Evolutionary conservation across 2,113 vertebrate genomes (phyloP), one percentile per base, ranked within the genome.

Genomic region (Orientallactaga bullata): DNA sequence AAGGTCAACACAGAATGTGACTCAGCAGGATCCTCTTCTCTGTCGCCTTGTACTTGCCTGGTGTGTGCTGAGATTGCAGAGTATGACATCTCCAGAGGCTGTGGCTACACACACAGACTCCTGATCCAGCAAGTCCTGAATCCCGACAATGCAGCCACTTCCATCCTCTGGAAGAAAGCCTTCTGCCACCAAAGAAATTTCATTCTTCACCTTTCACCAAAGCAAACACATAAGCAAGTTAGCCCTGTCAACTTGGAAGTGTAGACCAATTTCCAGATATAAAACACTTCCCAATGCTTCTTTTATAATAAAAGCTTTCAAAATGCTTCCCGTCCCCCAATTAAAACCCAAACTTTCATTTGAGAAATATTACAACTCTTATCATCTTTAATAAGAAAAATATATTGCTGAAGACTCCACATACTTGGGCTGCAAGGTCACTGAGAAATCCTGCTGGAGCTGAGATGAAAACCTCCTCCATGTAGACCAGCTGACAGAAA

Each of bases 101-200:
- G 99, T 99, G 89, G 99, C 99, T 96, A 99, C 95, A 97, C 99
- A 99, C 0, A 98, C 98, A 0, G 98, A 98, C 90, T 99, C 99
- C 20, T 98, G 98, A 60, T 99, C 99, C 26, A 99, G 98, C 86
- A 99, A 95, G 94, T 99, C 99, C 98, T 99, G 99, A 0, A 99
- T 96, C 20, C 98, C 99, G 9, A 99, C 98, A 0, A 99, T 97
- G 72, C 35, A 30, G 1, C 99, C 99, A 26, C 98, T 98, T 92
- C 99, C 99, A 74, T 99, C 99, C 42, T 99, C 98, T 0, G 99
- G 98, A 39, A 99, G 98, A 97, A 98, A 99, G 47, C 98, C 97
- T 15, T 98, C 98, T 0, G 95, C 96, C 10, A 98, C 98, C 95
- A 99, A 81, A 1, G 98, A 98, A 73, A 99, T 96, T 95, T 99